Conservation (phyloP, 2,113 vertebrate species). For the Cyprinodon tularosa region DNA sequence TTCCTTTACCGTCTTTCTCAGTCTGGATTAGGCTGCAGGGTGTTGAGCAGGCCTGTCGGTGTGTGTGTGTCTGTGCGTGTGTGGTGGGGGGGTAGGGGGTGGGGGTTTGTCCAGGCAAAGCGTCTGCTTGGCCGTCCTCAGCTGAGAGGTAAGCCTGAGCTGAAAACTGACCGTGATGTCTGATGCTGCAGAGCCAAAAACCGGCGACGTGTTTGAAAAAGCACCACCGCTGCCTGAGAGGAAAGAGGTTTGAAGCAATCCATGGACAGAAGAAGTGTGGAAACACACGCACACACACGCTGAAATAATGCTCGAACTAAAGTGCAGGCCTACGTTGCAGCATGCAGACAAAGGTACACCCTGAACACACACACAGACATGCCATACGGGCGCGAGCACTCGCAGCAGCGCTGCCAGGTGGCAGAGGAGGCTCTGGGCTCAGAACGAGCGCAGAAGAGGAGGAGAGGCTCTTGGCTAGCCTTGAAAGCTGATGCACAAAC, state of each 20-base stretch:
- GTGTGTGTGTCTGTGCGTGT: conserved; percentile 3
- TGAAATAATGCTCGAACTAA: conserved; percentile 68
- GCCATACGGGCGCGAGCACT: conserved; percentile 14
- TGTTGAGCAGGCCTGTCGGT: conserved; percentile 18
- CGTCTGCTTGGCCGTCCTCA: conserved; percentile 64
- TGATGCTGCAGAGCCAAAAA: conserved; percentile 52
- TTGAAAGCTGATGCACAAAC: conserved; percentile 76
- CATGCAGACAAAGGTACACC: conserved; percentile 65
- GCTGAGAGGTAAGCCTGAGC: conserved; percentile 65
- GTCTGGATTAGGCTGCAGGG: conserved; percentile 44
- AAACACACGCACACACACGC: conserved; percentile 49
- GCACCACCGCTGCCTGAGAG: conserved; percentile 45
- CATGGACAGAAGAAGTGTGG: conserved; percentile 36
- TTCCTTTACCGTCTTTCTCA: conserved; percentile 56
- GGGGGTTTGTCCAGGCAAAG: conserved; percentile 56
- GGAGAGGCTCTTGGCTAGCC: conserved; percentile 75
- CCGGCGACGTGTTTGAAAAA: conserved; percentile 61
- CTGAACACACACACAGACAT: conserved; percentile 30
- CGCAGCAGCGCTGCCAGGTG: conserved; percentile 71
- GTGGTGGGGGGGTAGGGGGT: neutral
- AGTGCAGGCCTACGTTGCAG: conserved; percentile 61
- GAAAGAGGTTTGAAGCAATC: conserved; percentile 55
- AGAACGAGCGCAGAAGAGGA: conserved; percentile 55
- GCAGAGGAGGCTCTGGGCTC: conserved; percentile 69
- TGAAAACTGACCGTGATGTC: conserved; percentile 65